phyloP scores from a whole-genome alignment of 1,140 invertebrate genomes.

The Lepidurus apus region DNA sequence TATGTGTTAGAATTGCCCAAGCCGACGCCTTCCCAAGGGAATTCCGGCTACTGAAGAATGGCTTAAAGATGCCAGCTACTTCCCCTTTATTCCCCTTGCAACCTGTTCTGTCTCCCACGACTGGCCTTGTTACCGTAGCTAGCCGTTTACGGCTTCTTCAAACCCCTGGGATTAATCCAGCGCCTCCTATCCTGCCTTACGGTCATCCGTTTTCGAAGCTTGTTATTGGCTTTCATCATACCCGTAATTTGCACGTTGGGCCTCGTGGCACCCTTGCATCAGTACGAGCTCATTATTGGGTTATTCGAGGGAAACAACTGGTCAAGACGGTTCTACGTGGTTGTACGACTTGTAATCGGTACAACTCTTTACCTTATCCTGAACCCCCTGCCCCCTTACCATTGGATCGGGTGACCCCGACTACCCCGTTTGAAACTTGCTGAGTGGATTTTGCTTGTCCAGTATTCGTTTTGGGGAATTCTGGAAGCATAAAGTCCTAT shows the following conservation, averaged over 20 bases:
- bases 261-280: neutral
- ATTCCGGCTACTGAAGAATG: neutral
- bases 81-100: neutral
- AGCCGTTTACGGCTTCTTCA: neutral
- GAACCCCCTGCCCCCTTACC: conserved; percentile 28
- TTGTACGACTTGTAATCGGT: conserved; percentile 16
- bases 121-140: neutral
- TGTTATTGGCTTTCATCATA: neutral
- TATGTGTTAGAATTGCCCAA: neutral
- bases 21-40: neutral
- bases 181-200: neutral
- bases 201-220: conserved; percentile 20
- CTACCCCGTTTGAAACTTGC: conserved; percentile 33
- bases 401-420: conserved; percentile 13
- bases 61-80: neutral
- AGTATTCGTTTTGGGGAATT: conserved; percentile 38
- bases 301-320: conserved; percentile 2
- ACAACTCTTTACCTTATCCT: neutral
- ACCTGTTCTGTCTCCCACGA: neutral
- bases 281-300: neutral
- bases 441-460: conserved; percentile 44
- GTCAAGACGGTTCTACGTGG: neutral
- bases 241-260: conserved; percentile 12
- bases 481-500: conserved; percentile 44
- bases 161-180: neutral